phyloP scores from a whole-genome alignment of 2,113 vertebrate species.

The Chaetura pelagica region DNA sequence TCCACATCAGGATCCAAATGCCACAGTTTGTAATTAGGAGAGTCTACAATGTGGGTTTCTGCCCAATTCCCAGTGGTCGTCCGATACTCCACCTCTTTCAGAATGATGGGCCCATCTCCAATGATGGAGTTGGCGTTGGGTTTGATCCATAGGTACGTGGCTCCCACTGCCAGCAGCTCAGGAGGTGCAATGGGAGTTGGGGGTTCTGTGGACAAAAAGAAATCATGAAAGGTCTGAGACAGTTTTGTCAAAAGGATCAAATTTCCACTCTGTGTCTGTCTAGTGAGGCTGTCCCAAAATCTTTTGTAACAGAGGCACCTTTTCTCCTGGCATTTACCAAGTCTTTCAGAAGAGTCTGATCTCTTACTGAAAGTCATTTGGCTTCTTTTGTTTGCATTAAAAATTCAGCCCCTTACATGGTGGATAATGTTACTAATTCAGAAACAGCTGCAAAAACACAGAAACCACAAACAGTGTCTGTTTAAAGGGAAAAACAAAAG shows the following conservation, averaged over 20 bases:
- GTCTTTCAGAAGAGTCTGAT: neutral
- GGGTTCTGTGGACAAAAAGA: slow-evolving; percentile 80
- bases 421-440: neutral
- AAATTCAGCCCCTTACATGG: neutral
- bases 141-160: slow-evolving; percentile 98
- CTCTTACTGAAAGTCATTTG: neutral
- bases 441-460: neutral
- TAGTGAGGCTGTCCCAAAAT: neutral
- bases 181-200: slow-evolving; percentile 95
- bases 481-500: neutral
- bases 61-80: slow-evolving; percentile 95
- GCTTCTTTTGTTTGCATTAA: accelerated
- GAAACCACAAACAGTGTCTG: neutral
- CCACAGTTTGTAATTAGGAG: slow-evolving; percentile 96
- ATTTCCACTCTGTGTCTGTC: neutral
- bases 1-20: slow-evolving; percentile 96
- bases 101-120: slow-evolving; percentile 94
- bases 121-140: slow-evolving; percentile 99
- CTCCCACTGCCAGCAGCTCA: slow-evolving; percentile 91
- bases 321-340: neutral
- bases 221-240: neutral
- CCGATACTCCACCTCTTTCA: slow-evolving; percentile 95
- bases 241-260: neutral
- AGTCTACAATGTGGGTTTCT: slow-evolving; percentile 93
- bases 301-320: neutral